Base-by-base conservation (phyloP, 1,140 invertebrate genomes). In the Oscheius sp. region DNA sequence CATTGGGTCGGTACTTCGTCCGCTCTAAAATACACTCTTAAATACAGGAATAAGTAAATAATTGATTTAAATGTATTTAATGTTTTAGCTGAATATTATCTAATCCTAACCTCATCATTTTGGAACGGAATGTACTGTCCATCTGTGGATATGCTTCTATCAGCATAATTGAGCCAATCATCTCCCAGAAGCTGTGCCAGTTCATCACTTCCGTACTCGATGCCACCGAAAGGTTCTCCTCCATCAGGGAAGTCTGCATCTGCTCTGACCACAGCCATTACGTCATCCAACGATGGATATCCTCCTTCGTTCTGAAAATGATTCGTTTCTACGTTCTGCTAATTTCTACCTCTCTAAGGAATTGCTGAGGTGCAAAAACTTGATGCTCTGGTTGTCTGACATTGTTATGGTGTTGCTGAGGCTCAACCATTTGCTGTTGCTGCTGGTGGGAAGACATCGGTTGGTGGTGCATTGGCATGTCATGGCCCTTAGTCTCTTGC, bases 1-100 rank as follows among this genome's bases (percentile, higher is more conserved):
- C 61, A 63, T 63, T 34, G 61, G 61, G 29, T 63, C 61, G 7
- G 61, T 63, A 10, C 61, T 34, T 13, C 61, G 15, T 13, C 61
- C 61, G 61, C 61, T 63, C 36, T 63, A n/a, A 63, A 36, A 13
- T 18, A 7, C 7, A 32, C 4, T 20, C 23, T 13, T 55, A 23
- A 23, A 26, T 7, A 7, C 4, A 7, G 23, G 23, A 20, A 7
- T 4, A 23, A 23, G 23, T 13, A 55, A 7, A n/a, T n/a, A n/a
- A n/a, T n/a, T n/a, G n/a, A n/a, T n/a, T n/a, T n/a, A 45, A 45
- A 45, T 18, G 15, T 45, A 15, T 23, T 18, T 18, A 45, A 15
- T 45, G 42, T 45, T 45, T 45, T 23, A 15, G 18, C 42, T 45
- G 42, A 23, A 18, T 15, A 45, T 45, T 18, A 45, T 23, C 15